Evolutionary conservation across 2,888 invertebrate species (phyloP).

Genomic region (Drosophila formosana): DNA sequence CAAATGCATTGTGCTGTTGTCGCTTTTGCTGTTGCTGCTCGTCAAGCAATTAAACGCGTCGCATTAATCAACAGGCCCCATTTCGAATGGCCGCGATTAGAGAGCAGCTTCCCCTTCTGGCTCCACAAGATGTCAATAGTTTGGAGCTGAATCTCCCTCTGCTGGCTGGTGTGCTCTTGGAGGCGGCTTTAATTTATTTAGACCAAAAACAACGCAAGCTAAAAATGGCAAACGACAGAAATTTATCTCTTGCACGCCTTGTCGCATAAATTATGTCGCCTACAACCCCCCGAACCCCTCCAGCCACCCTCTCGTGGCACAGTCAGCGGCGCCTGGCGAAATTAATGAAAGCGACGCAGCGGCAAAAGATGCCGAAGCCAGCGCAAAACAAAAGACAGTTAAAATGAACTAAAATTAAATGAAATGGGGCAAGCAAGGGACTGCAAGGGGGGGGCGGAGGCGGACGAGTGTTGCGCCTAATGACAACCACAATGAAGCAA

Average conservation of each 20-base stretch:
- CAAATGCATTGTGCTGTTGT: slow-evolving; percentile 30
- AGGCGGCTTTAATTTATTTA: slow-evolving; percentile 76
- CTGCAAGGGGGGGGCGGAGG: not conserved
- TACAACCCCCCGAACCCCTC: not conserved
- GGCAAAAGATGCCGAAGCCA: slow-evolving; percentile 68
- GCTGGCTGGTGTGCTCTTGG: slow-evolving; percentile 5
- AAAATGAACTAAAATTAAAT: slow-evolving; percentile 81
- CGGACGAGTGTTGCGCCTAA: slow-evolving; percentile 54
- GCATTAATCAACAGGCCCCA: slow-evolving; percentile 75
- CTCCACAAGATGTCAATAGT: slow-evolving; percentile 35
- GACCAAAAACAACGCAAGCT: slow-evolving; percentile 75
- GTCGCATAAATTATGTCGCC: slow-evolving; percentile 77
- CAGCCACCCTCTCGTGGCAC: slow-evolving; percentile 11
- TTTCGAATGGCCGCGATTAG: slow-evolving; percentile 29
- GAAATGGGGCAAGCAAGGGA: slow-evolving; percentile 53
- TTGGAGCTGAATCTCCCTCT: slow-evolving; percentile 31
- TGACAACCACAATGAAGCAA: slow-evolving; percentile 65
- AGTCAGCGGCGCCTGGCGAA: slow-evolving; percentile 46
- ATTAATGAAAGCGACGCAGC: slow-evolving; percentile 76
- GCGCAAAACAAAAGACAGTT: slow-evolving; percentile 73
- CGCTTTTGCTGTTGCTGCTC: slow-evolving; percentile 22
- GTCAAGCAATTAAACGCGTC: slow-evolving; percentile 67
- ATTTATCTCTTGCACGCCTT: slow-evolving; percentile 76
- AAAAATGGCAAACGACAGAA: slow-evolving; percentile 78
- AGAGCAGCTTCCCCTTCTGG: not conserved